Conservation (phyloP, 64 coral and sea anemone species). For the Dendrophyllia cribrosa region DNA sequence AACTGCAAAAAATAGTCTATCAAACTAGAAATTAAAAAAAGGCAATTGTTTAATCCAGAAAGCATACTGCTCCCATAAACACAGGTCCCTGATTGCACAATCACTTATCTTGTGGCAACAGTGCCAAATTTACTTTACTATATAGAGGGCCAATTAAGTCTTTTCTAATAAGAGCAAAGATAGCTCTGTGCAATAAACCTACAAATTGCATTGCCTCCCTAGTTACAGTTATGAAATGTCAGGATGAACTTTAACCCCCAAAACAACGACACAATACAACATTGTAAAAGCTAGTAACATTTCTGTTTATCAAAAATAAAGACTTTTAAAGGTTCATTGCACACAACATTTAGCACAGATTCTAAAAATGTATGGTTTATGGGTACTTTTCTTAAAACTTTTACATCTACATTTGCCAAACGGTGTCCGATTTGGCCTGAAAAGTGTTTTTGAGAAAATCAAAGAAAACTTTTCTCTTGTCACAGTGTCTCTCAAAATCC, state of each 20-base stretch:
- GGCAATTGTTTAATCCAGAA: neutral
- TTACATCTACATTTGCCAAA: too few relatives aligned
- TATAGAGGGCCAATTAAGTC: neutral
- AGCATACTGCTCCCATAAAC: neutral
- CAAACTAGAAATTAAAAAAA: neutral
- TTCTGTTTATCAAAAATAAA: neutral
- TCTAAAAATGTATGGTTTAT: neutral
- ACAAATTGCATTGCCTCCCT: neutral
- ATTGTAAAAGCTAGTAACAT: neutral
- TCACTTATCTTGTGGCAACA: neutral
- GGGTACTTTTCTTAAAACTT: neutral
- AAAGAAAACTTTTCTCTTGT: neutral
- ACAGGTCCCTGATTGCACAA: neutral
- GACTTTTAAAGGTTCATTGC: neutral
- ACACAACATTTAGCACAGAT: neutral
- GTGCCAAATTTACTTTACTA: neutral
- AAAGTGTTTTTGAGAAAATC: too few relatives aligned
- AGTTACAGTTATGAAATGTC: neutral
- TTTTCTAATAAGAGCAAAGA: neutral
- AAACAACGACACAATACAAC: neutral
- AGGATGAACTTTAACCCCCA: neutral
- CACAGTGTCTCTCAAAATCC: neutral
- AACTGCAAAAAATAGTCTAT: neutral
- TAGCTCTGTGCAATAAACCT: neutral
- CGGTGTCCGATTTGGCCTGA: too few relatives aligned